Evolutionary conservation across 2,888 invertebrate species (phyloP).

Genomic region (Amphipoea oculea): DNA sequence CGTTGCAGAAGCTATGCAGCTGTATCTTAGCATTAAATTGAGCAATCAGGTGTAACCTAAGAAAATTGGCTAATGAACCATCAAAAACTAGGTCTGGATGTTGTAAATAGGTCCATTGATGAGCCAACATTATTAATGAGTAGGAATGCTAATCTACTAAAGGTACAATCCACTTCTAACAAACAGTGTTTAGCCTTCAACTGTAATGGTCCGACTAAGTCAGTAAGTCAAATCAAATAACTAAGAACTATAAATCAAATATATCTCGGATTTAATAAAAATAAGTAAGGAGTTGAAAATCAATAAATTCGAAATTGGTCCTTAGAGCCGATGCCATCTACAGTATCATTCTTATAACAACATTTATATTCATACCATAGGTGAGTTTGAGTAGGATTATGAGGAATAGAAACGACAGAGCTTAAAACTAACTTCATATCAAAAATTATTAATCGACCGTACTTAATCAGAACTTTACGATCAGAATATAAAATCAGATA

Average conservation of each 20-base stretch:
- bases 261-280: neutral
- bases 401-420: neutral
- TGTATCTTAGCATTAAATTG: conserved; percentile 42
- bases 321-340: neutral
- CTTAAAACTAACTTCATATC: neutral
- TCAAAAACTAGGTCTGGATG: neutral
- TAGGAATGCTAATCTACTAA: neutral
- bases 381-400: too few relatives aligned
- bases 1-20: conserved; percentile 60
- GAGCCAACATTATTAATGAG: neutral
- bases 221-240: neutral
- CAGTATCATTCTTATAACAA: neutral
- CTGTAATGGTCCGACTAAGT: neutral
- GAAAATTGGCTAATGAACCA: conserved; percentile 8
- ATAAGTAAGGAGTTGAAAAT: too few relatives aligned
- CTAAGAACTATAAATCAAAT: neutral
- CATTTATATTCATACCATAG: neutral
- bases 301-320: neutral
- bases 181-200: neutral
- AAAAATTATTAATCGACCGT: conserved; percentile 13
- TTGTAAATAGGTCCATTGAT: neutral
- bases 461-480: conserved; percentile 29
- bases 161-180: too few relatives aligned
- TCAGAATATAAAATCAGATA: conserved; percentile 52
- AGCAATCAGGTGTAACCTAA: conserved; percentile 44